Evolutionary conservation across 2,888 invertebrate genomes (phyloP), one percentile per base, ranked within the genome.

Genomic region (Luperina testacea): DNA sequence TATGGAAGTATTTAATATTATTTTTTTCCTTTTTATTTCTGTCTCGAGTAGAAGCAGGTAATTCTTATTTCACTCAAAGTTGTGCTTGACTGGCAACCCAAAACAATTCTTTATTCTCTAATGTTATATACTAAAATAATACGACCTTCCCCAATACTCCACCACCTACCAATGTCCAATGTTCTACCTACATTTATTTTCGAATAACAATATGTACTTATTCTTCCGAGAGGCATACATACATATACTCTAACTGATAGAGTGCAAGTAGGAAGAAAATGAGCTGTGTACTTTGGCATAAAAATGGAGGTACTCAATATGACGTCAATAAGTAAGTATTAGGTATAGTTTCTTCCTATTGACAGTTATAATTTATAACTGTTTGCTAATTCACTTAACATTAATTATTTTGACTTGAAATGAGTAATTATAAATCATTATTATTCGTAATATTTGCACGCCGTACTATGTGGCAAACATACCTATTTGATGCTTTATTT

Each of bases 61-160:
- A 38, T 61, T 75, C 9, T 57, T 57, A 51, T 51, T 72, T 65
- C 4, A 57, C 57, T 82, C 24, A 59, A 76, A 64, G 15, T 59
- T 69, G 20, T 57, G 20, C 15, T 72, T 72, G 57, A 45, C 68
- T 51, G 57, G n/a, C 27, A 42, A 57, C 67, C 59, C n/a, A 64
- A 20, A 61, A 81, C 20, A 57, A 59, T 69, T 72, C 42, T 57
- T 72, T 53, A 77, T 83, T 63, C 48, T 68, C 48, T 27, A 64
- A 82, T 53, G 63, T 53, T 59, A 27, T 72, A 27, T 72, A 82
- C 79, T 72, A 82, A 82, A 82, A 83, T 78, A 78, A 78, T 59
- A 82, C 63, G 83, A 51, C 68, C 61, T 59, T 78, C 51, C 20
- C 59, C 72, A 83, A 64, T 63, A 83, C 20, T 57, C 59, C n/a